Evolutionary conservation across 2,797 vertebrate species (phyloP), one percentile per base, ranked within the genome.

Genomic region (Enteromius treurensis): DNA sequence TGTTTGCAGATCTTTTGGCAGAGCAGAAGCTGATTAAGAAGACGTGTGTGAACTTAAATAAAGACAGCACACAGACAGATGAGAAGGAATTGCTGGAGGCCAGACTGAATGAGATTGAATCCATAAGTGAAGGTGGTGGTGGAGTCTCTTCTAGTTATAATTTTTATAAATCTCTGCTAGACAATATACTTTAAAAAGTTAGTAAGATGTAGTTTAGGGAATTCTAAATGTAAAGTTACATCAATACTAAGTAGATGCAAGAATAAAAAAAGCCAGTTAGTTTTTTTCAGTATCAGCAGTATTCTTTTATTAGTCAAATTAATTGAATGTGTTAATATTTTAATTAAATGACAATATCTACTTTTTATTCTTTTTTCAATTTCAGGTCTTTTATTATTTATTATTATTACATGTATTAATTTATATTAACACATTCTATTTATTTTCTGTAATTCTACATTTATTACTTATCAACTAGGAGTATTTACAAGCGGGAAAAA

Each of bases 11-110:
- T 87, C 84, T 95, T 3, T 67, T 76, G 70, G 77, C 84, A 80
- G 95, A 95, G 84, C 93, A 95, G 49, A 95, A 93, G 91, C 89
- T 95, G 58, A 95, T 96, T 88, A 89, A 94, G 90, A 90, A 91
- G 75, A 94, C 94, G 93, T 86, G 86, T 82, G 78, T 92, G 86
- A 90, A 92, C 0, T 86, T 96, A 45, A 89, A 95, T 81, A 94
- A 95, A 88, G 95, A 96, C 76, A 89, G 89, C 75, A 94, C 92
- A 74, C 94, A 94, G 62, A 32, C 3, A 4, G 91, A 95, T 80
- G 95, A 95, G 87, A 94, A 95, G 29, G 83, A 88, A 86, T 87
- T 88, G 2, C 92, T 96, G 6, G 93, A 95, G 84, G 91, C 89
- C 67, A 92, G 90, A 40, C 45, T 89, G 51, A 87, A 93, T 88